Evolutionary conservation across 2,888 invertebrate species (phyloP), one percentile per base, ranked within the genome.

Genomic region (Brachycybe producta): DNA sequence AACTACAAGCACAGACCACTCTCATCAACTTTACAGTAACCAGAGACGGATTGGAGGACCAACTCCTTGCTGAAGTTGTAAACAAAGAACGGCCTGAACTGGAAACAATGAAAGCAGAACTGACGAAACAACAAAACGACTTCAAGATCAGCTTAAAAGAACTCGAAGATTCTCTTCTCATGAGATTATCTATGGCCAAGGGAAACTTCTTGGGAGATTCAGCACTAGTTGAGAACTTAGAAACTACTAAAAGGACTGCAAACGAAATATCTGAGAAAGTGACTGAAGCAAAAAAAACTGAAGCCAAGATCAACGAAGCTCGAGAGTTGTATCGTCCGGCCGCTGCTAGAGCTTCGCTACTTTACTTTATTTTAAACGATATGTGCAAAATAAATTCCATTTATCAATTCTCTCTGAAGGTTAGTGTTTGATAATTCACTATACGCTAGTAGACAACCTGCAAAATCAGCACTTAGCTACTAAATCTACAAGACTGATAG

Each of bases 1-100:
- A 95, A 73, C 88, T 95, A 86, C 94, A 95, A 70, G 95, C 95
- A 13, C 94, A 95, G 71, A 88, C 91, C 0, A 94, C 94, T 2
- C 73, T 95, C 52, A 92, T 95, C 56, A 94, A 95, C 70, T 95
- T 95, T 63, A 94, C 94, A 8, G 95, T 95, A 5, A 95, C 95
- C 5, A 77, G 88, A 61, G 94, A 94, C 64, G 95, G 94, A 7
- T 71, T 95, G 41, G 94, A 94, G 72, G 94, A 95, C 68, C 94
- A 95, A 68, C 73, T 95, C 17, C 71, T 95, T 52, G 94, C 92
- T 15, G 92, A 92, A 75, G 94, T 94, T 13, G 94, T 95, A 0
- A 91, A 91, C 71, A 92, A 90, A 7, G 95, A 95, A 69, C 76
- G 94, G 60, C 94, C 94, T 0, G 95, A 95, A 71, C 72, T 95